Percentiles rank a stretch among this genome's conserved stretches.
Conservation (phyloP, 2,113 vertebrate genomes). For the Eublepharis macularius region DNA sequence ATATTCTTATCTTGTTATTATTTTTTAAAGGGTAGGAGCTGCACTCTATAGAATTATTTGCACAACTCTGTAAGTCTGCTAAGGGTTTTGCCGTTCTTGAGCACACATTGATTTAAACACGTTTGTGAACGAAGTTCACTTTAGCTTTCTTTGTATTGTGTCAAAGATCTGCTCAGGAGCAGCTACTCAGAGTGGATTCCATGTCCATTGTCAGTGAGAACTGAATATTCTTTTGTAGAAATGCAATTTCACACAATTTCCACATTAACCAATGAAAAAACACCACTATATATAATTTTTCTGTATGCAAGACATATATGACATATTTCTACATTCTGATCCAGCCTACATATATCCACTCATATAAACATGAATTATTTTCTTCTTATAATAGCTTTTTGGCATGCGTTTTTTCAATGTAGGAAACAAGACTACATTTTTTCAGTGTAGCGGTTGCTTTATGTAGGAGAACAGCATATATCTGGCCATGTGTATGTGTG, state of each 20-base stretch:
- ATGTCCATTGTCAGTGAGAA: too few species aligned
- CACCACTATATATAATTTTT: not conserved
- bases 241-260: not conserved
- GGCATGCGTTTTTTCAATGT: not conserved
- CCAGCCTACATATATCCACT: not conserved
- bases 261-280: not conserved
- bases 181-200: not conserved
- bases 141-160: not conserved
- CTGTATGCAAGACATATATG: not conserved
- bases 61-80: not conserved
- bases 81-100: not conserved
- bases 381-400: too few species aligned
- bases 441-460: too few species aligned
- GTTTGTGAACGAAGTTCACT: not conserved
- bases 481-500: not conserved
- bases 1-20: not conserved
- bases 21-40: not conserved
- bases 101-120: not conserved
- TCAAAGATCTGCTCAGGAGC: not conserved
- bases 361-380: too few species aligned
- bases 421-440: not conserved
- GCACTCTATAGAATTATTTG: not conserved
- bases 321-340: not conserved
- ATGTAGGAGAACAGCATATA: not conserved
- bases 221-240: not conserved